These are phyloP conservation scores for Gobiocypris rarus DNA, from an alignment of 2,113 vertebrate genomes.

Conservation along the genomic window DNA sequence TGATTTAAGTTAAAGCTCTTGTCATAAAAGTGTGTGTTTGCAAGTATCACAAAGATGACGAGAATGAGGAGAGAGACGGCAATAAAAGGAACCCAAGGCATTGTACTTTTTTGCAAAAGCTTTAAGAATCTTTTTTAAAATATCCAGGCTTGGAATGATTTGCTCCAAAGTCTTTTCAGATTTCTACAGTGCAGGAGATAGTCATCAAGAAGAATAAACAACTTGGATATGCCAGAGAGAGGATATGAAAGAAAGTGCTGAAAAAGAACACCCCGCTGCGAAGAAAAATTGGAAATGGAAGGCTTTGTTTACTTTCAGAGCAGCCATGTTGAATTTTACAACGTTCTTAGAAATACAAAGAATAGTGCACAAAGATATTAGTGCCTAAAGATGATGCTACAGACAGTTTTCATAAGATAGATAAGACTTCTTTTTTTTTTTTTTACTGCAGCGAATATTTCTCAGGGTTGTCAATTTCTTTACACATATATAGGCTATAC, in stretches of 20 bases:
- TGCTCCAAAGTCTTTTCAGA: conserved; percentile 74
- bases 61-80: conserved; percentile 55
- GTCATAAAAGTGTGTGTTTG: conserved; percentile 77
- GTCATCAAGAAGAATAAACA: conserved; percentile 74
- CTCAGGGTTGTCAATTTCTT: not conserved
- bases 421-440: too few species aligned
- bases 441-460: not conserved
- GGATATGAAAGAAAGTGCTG: conserved; percentile 70
- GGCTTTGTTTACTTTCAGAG: conserved; percentile 61
- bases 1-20: conserved; percentile 80
- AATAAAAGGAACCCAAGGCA: conserved; percentile 73
- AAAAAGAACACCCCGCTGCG: conserved; percentile 66
- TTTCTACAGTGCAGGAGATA: conserved; percentile 67
- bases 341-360: conserved; percentile 57
- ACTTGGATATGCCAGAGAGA: conserved; percentile 69
- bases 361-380: not conserved
- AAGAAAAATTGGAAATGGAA: conserved; percentile 69
- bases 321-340: conserved; percentile 63
- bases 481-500: too few species aligned
- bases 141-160: conserved; percentile 69
- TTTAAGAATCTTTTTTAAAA: not conserved
- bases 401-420: not conserved
- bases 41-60: conserved; percentile 78
- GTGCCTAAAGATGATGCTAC: not conserved
- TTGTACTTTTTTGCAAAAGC: conserved; percentile 69